Base-by-base conservation (phyloP, 2,888 invertebrate species). In the Orthosia gothica region DNA sequence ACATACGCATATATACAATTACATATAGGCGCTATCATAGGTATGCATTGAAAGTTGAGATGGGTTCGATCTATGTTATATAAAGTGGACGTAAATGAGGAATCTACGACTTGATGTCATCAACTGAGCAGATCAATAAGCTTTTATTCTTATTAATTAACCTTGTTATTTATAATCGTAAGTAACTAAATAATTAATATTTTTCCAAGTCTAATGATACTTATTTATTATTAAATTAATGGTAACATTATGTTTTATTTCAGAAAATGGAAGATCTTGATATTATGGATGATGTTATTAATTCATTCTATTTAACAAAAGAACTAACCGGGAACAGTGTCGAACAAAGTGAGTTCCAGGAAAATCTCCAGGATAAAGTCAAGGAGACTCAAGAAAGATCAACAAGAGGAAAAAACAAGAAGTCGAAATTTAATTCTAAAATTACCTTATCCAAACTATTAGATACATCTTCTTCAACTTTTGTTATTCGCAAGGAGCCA, bases 221-320 rank as follows among this genome's bases (percentile, higher is more conserved):
- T 26, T 26, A 26, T 26, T 26, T 26, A 26, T 26, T 23, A 5
- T 5, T 23, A 13, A 55, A 23, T 55, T 55, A 23, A 55, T 7
- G 15, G 5, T 23, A 55, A 23, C 55, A 15, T 55, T 55, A 16
- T 55, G 5, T 40, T 32, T 59, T 5, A n/a, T 61, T 61, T 20
- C 15, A 45, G 45, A 47, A 61, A 20, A 61, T 61, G 61, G 20
- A 20, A 15, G 45, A 47, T 18, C 61, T 61, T 45, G 61, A 61
- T 45, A 61, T 61, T 45, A 45, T 61, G 61, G 61, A 61, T 61
- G 61, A 47, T 61, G 61, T 61, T 47, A 3, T 61, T 1, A 61
- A 61, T 15, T 61, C 61, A 47, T 61, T 20, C 20, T 61, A 61
- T 61, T 61, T 61, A 5, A 61, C 40, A n/a, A 12, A 61, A 61